phyloP scores from a whole-genome alignment of 2,888 invertebrate genomes.

The Lysandra coridon region DNA sequence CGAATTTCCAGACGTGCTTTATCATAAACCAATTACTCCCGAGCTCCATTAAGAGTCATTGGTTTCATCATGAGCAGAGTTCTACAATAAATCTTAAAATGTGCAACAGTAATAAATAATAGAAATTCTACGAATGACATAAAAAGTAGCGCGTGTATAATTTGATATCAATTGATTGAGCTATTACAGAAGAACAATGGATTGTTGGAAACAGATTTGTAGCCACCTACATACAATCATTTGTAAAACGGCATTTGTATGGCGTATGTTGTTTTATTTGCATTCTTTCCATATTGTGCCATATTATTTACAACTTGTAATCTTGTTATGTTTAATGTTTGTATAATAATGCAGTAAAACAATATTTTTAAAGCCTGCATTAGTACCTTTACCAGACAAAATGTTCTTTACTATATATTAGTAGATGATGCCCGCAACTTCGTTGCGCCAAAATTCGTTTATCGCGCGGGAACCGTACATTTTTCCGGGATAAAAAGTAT shows the following conservation, averaged over 20 bases:
- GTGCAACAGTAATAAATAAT: not conserved
- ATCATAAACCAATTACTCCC: not conserved
- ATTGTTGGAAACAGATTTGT: not conserved
- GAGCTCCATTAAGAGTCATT: not conserved
- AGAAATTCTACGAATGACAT: not conserved
- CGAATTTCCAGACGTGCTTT: not conserved
- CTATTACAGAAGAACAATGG: not conserved
- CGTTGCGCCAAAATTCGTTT: too few species aligned
- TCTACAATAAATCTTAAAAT: not conserved
- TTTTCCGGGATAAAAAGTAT: too few species aligned
- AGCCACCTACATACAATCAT: not conserved
- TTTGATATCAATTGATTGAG: conserved; percentile 13
- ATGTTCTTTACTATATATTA: too few species aligned
- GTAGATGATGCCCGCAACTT: too few species aligned
- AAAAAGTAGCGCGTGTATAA: not conserved
- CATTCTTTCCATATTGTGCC: not conserved
- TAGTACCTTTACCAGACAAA: too few species aligned
- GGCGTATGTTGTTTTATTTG: not conserved
- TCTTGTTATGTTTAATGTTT: not conserved
- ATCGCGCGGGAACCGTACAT: too few species aligned
- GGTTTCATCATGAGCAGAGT: not conserved
- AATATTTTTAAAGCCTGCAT: not conserved
- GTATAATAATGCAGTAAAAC: not conserved
- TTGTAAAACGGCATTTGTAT: not conserved
- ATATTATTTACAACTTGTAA: not conserved